Evolutionary conservation across 2,113 vertebrate species (phyloP).

Genomic region (Petroica traversi): DNA sequence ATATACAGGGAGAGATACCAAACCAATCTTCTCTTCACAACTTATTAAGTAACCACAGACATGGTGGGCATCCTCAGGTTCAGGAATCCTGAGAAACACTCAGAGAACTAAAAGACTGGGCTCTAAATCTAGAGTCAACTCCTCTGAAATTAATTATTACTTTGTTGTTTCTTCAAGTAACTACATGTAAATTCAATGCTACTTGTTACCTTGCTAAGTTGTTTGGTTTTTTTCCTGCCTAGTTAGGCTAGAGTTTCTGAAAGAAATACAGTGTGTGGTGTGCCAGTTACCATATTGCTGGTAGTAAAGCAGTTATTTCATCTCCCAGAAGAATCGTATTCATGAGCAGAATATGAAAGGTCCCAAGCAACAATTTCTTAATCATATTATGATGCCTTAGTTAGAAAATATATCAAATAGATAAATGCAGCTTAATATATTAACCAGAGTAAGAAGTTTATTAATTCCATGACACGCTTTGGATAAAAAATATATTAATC

Average conservation of each 20-base stretch:
- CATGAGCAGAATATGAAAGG: not conserved
- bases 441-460: not conserved
- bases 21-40: not conserved
- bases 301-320: not conserved
- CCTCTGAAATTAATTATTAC: not conserved
- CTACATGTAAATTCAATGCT: not conserved
- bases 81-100: not conserved
- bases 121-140: not conserved
- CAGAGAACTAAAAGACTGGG: not conserved
- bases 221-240: not conserved
- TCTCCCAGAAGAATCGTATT: not conserved
- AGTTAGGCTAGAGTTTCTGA: not conserved
- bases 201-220: not conserved
- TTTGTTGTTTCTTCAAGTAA: not conserved
- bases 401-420: not conserved
- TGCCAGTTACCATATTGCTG: not conserved
- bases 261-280: not conserved
- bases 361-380: not conserved
- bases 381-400: not conserved
- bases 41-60: not conserved
- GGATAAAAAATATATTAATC: not conserved
- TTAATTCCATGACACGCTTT: not conserved
- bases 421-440: not conserved
- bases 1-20: not conserved
- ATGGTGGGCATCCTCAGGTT: not conserved